Evolutionary conservation across 2,888 invertebrate genomes (phyloP), one percentile per base, ranked within the genome.

Genomic region (Amphimallon solstitiale): DNA sequence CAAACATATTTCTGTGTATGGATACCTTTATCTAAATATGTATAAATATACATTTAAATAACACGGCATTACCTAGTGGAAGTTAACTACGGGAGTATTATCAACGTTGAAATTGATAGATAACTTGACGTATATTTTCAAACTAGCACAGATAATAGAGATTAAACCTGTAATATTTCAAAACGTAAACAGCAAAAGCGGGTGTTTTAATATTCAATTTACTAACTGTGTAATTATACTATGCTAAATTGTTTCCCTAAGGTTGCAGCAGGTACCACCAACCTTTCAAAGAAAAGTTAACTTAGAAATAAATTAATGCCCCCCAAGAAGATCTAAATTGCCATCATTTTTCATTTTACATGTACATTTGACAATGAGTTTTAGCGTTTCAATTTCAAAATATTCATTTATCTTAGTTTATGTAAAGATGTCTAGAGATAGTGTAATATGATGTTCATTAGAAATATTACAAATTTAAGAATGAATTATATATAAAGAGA

Each of bases 241-340:
- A 65, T 65, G 49, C 38, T 65, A 65, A 59, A 56, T 65, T 59
- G 49, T 38, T 65, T 59, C n/a, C 40, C 48, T 21, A 56, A 34
- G 21, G 29, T 38, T 14, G 29, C 15, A 45, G 29, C 15, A 45
- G 29, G 29, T 29, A 45, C 43, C 14, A 59, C 43, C 29, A 43
- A 21, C 15, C 43, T 2, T 38, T 59, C 43, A 59, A 23, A 14
- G 19, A 17, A 59, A 43, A 43, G 43, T 29, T 14, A 3, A 59
- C 35, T 35, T 51, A 14, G 37, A 35, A 52, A 52, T 35, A 4
- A 59, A 40, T 29, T 59, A 43, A 63, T 63, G 51, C 63, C 63
- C 35, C 63, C 63, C 63, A 63, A 51, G 63, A 51, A 10, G 63
- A 63, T 49, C 12, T 63, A 63, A 63, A 63, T 63, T 51, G 49